A percentile compares a stretch with the other conserved stretches of the same genome.
These are phyloP conservation scores for Caenorhabditis sinica DNA, from an alignment of 2,888 invertebrate species.

Conservation along the genomic window DNA sequence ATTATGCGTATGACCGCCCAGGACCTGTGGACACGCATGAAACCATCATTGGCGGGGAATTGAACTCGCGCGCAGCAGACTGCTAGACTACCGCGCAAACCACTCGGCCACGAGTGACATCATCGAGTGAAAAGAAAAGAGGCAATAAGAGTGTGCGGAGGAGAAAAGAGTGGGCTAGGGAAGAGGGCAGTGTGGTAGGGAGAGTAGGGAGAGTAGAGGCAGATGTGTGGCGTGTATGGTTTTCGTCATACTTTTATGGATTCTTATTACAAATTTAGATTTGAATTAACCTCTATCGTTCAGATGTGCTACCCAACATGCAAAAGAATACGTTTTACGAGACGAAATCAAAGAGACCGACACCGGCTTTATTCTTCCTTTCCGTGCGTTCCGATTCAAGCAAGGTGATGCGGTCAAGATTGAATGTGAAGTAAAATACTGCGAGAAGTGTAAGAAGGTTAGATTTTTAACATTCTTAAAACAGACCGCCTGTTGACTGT, in stretches of 20 bases:
- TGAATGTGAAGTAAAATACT: slow-evolving; percentile 65
- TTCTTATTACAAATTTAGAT: background rate
- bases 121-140: background rate
- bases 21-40: too few species aligned
- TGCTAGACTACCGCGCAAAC: slow-evolving; percentile 23
- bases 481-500: too few species aligned
- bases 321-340: slow-evolving; percentile 69
- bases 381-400: slow-evolving; percentile 71
- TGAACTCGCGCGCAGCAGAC: slow-evolving; percentile 23
- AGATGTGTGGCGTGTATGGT: background rate
- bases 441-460: slow-evolving; percentile 68
- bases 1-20: too few species aligned
- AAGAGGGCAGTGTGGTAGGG: slow-evolving; percentile 4
- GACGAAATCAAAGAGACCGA: slow-evolving; percentile 61
- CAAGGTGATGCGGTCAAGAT: slow-evolving; percentile 67
- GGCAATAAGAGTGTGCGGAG: slow-evolving; percentile 10
- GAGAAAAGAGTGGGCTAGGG: background rate
- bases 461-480: background rate
- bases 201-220: background rate
- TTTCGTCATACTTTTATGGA: background rate
- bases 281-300: slow-evolving; percentile 8
- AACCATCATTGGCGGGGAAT: slow-evolving; percentile 62
- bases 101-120: slow-evolving; percentile 50
- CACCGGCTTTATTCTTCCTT: slow-evolving; percentile 68
- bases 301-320: slow-evolving; percentile 69